Conservation (phyloP, 2,113 vertebrate genomes). For the Esox niger region DNA sequence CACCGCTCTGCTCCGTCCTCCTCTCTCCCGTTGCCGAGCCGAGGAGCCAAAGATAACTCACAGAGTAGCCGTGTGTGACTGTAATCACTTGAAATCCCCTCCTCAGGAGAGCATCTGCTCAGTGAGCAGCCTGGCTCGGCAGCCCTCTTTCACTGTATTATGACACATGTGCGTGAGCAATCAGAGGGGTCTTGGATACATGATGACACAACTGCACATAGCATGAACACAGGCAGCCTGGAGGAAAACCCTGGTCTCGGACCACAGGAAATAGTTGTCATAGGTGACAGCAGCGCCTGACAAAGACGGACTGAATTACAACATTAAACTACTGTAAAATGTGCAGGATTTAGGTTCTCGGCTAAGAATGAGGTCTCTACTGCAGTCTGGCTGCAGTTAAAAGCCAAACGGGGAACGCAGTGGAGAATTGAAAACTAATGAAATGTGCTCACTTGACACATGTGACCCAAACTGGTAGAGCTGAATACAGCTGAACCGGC, state of each 20-base stretch:
- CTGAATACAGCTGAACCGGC: slow-evolving; percentile 65
- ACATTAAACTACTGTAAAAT: slow-evolving; percentile 18
- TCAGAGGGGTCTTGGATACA: slow-evolving; percentile 18
- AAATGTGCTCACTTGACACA: slow-evolving; percentile 75
- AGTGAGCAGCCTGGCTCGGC: background rate
- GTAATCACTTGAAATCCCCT: slow-evolving; percentile 65
- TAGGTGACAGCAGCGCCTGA: background rate
- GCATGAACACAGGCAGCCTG: background rate
- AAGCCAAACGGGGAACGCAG: slow-evolving; percentile 36
- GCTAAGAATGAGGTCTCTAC: slow-evolving; percentile 30
- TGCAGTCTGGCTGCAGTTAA: slow-evolving; percentile 31
- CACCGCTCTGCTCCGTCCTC: slow-evolving; percentile 39
- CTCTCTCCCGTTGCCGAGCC: slow-evolving; percentile 19
- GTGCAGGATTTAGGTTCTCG: slow-evolving; percentile 20
- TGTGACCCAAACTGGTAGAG: slow-evolving; percentile 63
- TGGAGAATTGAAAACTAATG: slow-evolving; percentile 54
- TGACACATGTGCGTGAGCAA: slow-evolving; percentile 34
- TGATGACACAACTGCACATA: background rate
- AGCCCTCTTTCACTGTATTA: slow-evolving; percentile 43
- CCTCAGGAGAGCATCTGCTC: slow-evolving; percentile 60
- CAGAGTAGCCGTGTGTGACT: slow-evolving; percentile 59
- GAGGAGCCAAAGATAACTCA: slow-evolving; percentile 66
- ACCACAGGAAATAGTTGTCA: background rate
- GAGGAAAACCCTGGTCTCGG: background rate
- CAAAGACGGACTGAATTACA: slow-evolving; percentile 19